Evolutionary conservation across 2,797 vertebrate genomes (phyloP).

Genomic region (Fringilla coelebs): DNA sequence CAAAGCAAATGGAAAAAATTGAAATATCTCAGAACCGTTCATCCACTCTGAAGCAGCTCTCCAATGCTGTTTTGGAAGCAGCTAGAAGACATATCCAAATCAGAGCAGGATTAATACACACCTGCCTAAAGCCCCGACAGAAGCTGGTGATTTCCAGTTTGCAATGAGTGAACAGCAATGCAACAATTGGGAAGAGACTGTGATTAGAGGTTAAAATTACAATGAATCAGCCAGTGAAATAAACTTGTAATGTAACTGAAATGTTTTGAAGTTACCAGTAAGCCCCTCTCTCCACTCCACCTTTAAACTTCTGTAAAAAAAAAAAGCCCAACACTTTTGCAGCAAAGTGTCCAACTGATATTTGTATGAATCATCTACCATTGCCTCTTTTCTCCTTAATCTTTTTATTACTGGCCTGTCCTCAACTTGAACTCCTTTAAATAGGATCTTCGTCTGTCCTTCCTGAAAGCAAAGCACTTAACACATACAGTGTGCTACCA

Average conservation of each 20-base stretch:
- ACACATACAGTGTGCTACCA: not conserved
- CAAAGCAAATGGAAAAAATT: not conserved
- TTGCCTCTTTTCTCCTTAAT: not conserved
- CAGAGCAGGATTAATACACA: not conserved
- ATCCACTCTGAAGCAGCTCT: not conserved
- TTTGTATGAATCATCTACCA: not conserved
- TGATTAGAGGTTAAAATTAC: not conserved
- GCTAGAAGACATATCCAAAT: not conserved
- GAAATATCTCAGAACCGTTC: not conserved
- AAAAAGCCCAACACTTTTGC: not conserved
- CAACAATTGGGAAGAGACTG: not conserved
- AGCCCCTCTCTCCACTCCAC: not conserved
- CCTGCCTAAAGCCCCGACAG: not conserved
- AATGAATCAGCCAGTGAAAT: not conserved
- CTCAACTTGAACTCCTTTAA: slow-evolving; percentile 12
- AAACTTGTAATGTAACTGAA: not conserved
- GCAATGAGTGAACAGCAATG: not conserved
- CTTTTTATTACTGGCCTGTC: not conserved
- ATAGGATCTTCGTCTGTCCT: not conserved
- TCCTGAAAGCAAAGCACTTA: slow-evolving; percentile 30
- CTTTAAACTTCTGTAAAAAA: not conserved
- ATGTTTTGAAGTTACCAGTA: not conserved
- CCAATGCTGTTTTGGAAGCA: not conserved
- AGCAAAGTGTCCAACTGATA: not conserved
- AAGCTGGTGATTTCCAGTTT: not conserved